These are phyloP conservation scores for Venturia canescens DNA, from an alignment of 1,140 invertebrate genomes.

Conservation along the genomic window DNA sequence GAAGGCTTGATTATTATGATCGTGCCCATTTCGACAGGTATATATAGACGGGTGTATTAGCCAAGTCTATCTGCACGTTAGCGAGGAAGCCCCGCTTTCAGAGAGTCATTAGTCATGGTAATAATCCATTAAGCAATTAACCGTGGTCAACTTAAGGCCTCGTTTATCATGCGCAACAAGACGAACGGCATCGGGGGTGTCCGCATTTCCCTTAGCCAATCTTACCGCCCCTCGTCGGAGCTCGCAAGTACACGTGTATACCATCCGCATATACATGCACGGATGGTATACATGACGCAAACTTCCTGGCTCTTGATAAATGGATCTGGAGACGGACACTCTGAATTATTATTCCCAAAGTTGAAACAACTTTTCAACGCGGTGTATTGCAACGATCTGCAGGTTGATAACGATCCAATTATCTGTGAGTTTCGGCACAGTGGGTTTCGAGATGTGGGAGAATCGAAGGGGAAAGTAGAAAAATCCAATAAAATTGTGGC, in stretches of 20 bases:
- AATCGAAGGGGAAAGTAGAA: too few species aligned
- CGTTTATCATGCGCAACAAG: conserved; percentile 43
- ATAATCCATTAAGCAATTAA: conserved; percentile 52
- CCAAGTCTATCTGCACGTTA: not conserved
- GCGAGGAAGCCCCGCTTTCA: conserved; percentile 21
- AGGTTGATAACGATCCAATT: too few species aligned
- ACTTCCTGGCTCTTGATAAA: not conserved
- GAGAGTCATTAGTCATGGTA: conserved; percentile 49
- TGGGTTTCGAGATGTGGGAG: too few species aligned
- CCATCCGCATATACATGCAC: not conserved
- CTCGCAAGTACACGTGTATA: not conserved
- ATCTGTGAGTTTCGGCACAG: too few species aligned
- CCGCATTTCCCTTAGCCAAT: conserved; percentile 8
- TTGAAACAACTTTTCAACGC: too few species aligned
- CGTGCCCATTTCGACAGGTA: not conserved
- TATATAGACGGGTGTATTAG: not conserved
- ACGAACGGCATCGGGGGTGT: conserved; percentile 30
- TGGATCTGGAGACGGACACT: not conserved
- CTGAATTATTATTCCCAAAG: too few species aligned
- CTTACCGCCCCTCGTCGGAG: not conserved
- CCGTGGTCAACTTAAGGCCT: conserved; percentile 45
- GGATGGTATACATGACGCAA: not conserved
- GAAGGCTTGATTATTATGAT: conserved; percentile 4
- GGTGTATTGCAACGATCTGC: too few species aligned
- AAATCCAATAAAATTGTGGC: too few species aligned